Evolutionary conservation across 2,797 vertebrate species (phyloP), one percentile per base, ranked within the genome.

Genomic region (Valencia hispanica): DNA sequence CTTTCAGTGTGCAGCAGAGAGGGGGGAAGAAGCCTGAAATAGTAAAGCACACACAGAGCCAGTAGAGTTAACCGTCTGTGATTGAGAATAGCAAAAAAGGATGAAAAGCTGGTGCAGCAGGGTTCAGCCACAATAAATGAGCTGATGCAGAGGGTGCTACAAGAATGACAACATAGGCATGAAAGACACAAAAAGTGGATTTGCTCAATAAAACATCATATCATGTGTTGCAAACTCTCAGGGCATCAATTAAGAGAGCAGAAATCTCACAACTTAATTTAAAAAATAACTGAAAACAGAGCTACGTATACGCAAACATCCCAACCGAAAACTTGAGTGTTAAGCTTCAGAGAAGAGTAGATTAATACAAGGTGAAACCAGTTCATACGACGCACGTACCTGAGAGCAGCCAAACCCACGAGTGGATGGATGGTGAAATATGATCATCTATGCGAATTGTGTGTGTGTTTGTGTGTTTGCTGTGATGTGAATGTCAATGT

Each of bases 401-500:
- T 83, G 74, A 86, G 63, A 78, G 51, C 17, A 84, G 70, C 39
- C 63, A 68, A 77, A 86, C 68, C 69, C 82, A 83, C 25, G 12
- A 73, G 59, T 61, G 51, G 53, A 72, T 27, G 55, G 55, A 71
- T 27, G 55, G 68, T 75, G 74, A 85, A 80, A 84, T 79, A 77
- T 81, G 78, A 87, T 82, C 8, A 80, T 81, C 68, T 83, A 17
- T 50, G 61, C 68, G 48, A 66, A 47, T 39, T 84, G 77, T 72
- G 70, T 73, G 75, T 55, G 79, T 25, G 72, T 63, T 79, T 57
- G 71, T 68, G 68, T 69, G 63, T 66, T 72, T 72, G 73, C 50
- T 79, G 73, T 82, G 79, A 72, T 70, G 72, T 79, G 86, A 91
- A 91, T 87, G 73, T 53, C 79, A 91, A 92, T 86, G 81, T 80